Evolutionary conservation across 2,113 vertebrate genomes (phyloP).

Genomic region (Takifugu flavidus): DNA sequence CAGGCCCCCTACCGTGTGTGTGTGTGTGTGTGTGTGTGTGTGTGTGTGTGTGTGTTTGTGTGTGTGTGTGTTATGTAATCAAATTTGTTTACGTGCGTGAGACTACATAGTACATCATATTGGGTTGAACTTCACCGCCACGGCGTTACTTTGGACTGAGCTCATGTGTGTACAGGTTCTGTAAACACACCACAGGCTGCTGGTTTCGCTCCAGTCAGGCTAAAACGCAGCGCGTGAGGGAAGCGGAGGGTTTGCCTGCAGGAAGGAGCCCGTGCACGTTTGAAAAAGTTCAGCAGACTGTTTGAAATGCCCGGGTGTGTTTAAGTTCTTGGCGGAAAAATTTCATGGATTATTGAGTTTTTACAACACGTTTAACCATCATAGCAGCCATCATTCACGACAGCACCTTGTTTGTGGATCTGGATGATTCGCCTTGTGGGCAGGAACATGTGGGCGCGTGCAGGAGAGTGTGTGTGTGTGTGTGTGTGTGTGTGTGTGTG

Average conservation of each 20-base stretch:
- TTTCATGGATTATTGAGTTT: too few relatives aligned
- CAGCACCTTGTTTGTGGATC: too few relatives aligned
- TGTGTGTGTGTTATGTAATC: conserved; percentile 29
- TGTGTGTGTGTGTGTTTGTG: conserved; percentile 5
- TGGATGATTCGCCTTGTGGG: too few relatives aligned
- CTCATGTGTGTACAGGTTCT: conserved; percentile 31
- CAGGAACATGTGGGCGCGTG: too few relatives aligned
- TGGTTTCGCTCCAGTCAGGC: neutral
- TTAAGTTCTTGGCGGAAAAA: too few relatives aligned
- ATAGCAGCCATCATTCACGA: too few relatives aligned
- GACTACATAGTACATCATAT: conserved; percentile 14
- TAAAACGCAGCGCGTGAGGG: neutral
- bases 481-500: too few relatives aligned
- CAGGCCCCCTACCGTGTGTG: conserved; percentile 3
- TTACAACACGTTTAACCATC: too few relatives aligned
- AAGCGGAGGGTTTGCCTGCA: neutral
- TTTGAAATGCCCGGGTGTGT: too few relatives aligned
- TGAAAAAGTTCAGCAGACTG: neutral
- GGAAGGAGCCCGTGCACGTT: neutral
- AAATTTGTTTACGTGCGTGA: conserved; percentile 34
- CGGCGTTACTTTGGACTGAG: conserved; percentile 16
- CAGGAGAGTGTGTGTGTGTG: too few relatives aligned
- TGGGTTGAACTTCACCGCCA: neutral
- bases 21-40: conserved; percentile 8
- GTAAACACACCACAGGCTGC: conserved; percentile 34